Evolutionary conservation across 2,113 vertebrate species (phyloP), one percentile per base, ranked within the genome.

Genomic region (Pituophis catenifer): DNA sequence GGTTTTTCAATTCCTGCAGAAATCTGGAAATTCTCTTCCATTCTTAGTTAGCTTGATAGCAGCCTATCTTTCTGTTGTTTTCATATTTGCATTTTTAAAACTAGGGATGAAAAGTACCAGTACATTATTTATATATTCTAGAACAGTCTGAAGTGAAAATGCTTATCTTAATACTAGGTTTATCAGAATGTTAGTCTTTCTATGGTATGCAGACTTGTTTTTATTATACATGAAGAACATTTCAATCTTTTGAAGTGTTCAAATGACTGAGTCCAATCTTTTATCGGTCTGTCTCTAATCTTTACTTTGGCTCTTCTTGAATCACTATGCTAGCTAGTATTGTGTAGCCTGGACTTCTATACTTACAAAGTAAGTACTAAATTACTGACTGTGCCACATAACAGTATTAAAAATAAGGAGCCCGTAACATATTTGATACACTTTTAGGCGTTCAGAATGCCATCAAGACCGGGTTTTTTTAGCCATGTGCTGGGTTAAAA

Each of bases 191-290:
- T 90, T 48, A 23, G 3, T 86, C 23, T 75, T 3, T 0, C n/a
- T 29, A 23, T 62, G 92, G 1, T 33, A 95, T 48, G 91, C 6
- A 26, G 12, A 15, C 62, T 2, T 2, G 15, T 13, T 86, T 86
- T 26, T 33, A 91, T 89, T 0, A 0, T 13, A 87, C 44, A 21
- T 0, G 0, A 89, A 15, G 86, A 75, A 57, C 19, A 3, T 9
- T 89, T 21, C 38, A 44, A 44, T 44, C 38, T 44, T 44, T 44
- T 44, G 38, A 44, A 44, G 38, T 44, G 38, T 44, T 44, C 38
- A 44, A 44, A 44, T 44, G 38, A 44, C 3, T 44, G 38, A 44
- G 75, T 92, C 94, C 91, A 81, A 81, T 21, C 33, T 21, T 81
- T 81, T 44, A 44, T 21, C 33, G 1, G 75, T 81, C 70, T 19